These are phyloP conservation scores for Gymnothorax reevesii DNA, from an alignment of 2,797 vertebrate species.

Conservation along the genomic window DNA sequence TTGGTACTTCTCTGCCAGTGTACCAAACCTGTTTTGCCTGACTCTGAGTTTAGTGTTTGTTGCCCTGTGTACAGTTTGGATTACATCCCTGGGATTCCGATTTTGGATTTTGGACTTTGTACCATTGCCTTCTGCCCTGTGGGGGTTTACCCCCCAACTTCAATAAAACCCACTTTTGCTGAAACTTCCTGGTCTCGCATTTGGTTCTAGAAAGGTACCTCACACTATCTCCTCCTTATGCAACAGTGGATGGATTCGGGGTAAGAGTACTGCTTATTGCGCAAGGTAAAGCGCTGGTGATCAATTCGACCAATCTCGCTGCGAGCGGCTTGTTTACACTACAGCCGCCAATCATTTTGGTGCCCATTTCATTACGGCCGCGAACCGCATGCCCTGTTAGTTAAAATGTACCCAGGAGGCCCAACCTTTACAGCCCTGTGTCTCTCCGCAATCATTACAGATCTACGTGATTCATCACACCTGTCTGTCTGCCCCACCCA, in stretches of 20 bases:
- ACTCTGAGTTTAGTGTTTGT: too few species aligned
- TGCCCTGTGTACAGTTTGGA: too few species aligned
- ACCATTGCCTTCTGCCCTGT: too few species aligned
- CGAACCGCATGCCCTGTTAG: neutral
- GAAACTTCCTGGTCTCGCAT: too few species aligned
- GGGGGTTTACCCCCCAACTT: too few species aligned
- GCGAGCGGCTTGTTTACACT: neutral
- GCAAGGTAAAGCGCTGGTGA: neutral
- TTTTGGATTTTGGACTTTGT: too few species aligned
- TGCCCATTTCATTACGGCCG: neutral
- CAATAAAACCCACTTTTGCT: too few species aligned
- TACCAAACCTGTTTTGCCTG: too few species aligned
- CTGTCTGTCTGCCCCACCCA: neutral
- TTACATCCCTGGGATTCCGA: too few species aligned
- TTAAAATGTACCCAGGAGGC: neutral
- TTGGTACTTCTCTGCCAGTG: too few species aligned
- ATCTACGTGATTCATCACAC: neutral
- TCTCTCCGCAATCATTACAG: neutral
- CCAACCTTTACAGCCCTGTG: neutral
- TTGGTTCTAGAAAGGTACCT: too few species aligned
- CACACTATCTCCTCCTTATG: too few species aligned
- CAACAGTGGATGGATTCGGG: neutral
- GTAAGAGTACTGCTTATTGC: neutral
- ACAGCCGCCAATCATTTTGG: neutral
- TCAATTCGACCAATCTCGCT: neutral